Conservation (phyloP, 1,140 invertebrate species). For the Meloidogyne exigua region DNA sequence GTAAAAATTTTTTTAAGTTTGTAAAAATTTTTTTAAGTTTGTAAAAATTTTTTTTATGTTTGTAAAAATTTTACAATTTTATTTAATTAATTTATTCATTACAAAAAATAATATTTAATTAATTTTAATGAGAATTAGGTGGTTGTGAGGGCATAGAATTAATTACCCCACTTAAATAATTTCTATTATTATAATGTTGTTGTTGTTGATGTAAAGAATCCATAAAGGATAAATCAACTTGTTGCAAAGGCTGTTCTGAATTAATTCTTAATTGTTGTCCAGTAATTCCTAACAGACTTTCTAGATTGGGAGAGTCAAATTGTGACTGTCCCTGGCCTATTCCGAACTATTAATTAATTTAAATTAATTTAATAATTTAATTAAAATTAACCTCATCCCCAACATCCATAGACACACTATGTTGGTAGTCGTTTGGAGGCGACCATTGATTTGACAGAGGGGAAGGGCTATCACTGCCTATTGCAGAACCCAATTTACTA, state of each 20-base stretch:
- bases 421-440: constrained; percentile 52
- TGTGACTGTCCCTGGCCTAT: constrained; percentile 7
- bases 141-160: neutral
- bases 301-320: constrained; percentile 53
- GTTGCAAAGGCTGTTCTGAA: constrained; percentile 52
- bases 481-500: constrained; percentile 47
- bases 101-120: too few relatives aligned
- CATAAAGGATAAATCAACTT: constrained; percentile 61
- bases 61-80: too few relatives aligned
- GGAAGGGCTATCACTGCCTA: constrained; percentile 59
- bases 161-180: neutral
- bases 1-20: too few relatives aligned
- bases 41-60: too few relatives aligned
- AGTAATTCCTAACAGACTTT: constrained; percentile 58
- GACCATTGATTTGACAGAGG: constrained; percentile 61
- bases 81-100: too few relatives aligned
- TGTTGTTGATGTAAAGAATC: constrained; percentile 36
- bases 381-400: constrained; percentile 35
- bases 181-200: constrained; percentile 4
- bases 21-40: too few relatives aligned
- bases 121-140: constrained; percentile 3
- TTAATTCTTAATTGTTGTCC: constrained; percentile 23
- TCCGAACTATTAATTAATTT: constrained; percentile 46
- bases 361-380: too few relatives aligned
- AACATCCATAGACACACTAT: constrained; percentile 58